These are phyloP conservation scores for Decapterus maruadsi DNA, from an alignment of 2,797 vertebrate species.

Conservation along the genomic window DNA sequence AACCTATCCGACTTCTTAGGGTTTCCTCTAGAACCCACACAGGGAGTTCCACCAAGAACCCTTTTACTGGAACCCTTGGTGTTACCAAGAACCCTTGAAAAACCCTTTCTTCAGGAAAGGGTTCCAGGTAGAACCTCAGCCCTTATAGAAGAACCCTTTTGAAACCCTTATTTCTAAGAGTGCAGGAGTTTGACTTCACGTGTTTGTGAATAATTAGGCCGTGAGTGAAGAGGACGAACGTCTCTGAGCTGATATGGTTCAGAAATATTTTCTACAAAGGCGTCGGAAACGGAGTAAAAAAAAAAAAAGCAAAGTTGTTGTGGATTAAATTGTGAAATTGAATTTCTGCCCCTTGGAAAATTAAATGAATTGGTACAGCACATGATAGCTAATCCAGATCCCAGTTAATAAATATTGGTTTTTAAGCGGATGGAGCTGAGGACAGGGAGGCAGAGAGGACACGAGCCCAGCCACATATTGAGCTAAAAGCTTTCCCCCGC, in stretches of 20 bases:
- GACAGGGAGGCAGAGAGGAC: slow-evolving; percentile 62
- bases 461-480: slow-evolving; percentile 72
- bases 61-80: no score
- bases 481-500: slow-evolving; percentile 65
- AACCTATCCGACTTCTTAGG: no score
- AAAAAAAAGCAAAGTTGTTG: background rate
- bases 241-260: slow-evolving; percentile 53
- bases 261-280: slow-evolving; percentile 22
- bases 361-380: slow-evolving; percentile 3
- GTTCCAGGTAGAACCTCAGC: no score
- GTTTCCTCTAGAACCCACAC: no score
- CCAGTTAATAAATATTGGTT: slow-evolving; percentile 14
- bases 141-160: no score
- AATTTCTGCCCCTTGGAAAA: slow-evolving; percentile 13
- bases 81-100: no score
- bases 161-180: no score
- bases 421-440: slow-evolving; percentile 36
- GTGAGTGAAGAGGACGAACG: slow-evolving; percentile 37
- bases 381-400: slow-evolving; percentile 24
- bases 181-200: slow-evolving; percentile 22
- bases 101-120: no score
- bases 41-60: no score
- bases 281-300: background rate
- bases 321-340: slow-evolving; percentile 23
- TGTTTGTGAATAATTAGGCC: slow-evolving; percentile 56